These are phyloP conservation scores for Marcusenius ussheri DNA, from an alignment of 2,113 vertebrate species.

Conservation along the genomic window DNA sequence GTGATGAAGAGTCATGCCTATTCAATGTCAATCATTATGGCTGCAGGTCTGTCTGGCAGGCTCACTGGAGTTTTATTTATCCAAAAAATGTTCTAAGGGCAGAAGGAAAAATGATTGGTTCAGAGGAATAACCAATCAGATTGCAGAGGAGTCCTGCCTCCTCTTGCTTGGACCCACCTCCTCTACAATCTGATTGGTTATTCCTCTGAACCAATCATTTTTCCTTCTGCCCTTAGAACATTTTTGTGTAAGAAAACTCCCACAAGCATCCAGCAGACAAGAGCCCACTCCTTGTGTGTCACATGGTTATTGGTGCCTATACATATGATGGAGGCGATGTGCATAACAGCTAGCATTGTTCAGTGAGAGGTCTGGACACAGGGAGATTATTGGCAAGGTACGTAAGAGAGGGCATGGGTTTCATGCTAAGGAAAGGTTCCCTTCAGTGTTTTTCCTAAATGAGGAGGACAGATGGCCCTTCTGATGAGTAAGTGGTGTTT, in stretches of 20 bases:
- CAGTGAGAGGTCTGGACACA: not conserved
- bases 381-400: not conserved
- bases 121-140: not conserved
- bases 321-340: not conserved
- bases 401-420: not conserved
- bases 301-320: not conserved
- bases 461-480: not conserved
- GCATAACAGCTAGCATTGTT: not conserved
- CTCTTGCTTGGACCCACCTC: too few species aligned
- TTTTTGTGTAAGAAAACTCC: too few species aligned
- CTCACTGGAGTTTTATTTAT: not conserved
- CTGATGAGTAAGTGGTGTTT: not conserved
- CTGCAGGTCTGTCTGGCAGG: not conserved
- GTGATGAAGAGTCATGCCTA: slow-evolving; percentile 48
- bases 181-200: too few species aligned
- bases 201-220: not conserved
- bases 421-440: not conserved
- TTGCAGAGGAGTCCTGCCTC: too few species aligned
- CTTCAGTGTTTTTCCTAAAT: not conserved
- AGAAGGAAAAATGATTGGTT: not conserved
- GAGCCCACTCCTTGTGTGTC: not conserved
- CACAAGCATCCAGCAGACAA: not conserved
- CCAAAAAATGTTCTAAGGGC: not conserved
- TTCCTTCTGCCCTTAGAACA: not conserved
- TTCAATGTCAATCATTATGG: slow-evolving; percentile 7